A percentile compares a stretch with the other conserved stretches of the same genome.
These are phyloP conservation scores for Trogon melanurus DNA, from an alignment of 2,113 vertebrate genomes.

Conservation along the genomic window DNA sequence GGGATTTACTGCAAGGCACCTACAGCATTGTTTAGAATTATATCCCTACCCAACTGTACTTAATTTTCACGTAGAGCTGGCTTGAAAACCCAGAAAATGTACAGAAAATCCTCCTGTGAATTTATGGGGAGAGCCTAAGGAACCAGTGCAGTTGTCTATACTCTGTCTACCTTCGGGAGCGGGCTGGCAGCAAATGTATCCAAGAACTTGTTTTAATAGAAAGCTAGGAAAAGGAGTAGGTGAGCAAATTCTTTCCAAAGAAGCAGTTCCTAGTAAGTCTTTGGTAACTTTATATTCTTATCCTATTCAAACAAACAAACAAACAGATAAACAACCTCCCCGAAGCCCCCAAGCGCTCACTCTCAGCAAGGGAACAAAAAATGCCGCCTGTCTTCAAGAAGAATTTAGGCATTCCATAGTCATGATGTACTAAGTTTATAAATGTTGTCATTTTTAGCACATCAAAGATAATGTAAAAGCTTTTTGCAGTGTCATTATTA, in stretches of 20 bases:
- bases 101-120: background rate
- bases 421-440: background rate
- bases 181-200: background rate
- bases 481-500: background rate
- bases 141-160: background rate
- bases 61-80: background rate
- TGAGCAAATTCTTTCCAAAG: background rate
- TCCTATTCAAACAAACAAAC: background rate
- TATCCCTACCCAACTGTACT: background rate
- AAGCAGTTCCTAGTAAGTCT: background rate
- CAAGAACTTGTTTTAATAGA: background rate
- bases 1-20: background rate
- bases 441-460: background rate
- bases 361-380: background rate
- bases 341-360: background rate
- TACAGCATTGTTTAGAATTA: background rate
- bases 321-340: background rate
- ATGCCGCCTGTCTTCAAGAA: background rate
- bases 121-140: background rate
- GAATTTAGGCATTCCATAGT: background rate
- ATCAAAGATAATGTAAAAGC: background rate
- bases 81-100: background rate
- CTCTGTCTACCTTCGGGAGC: background rate
- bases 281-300: background rate
- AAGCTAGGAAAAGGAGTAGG: background rate